Conservation (phyloP, 35 echinoderm and acorn worm species). For the Apostichopus parvimensis region DNA sequence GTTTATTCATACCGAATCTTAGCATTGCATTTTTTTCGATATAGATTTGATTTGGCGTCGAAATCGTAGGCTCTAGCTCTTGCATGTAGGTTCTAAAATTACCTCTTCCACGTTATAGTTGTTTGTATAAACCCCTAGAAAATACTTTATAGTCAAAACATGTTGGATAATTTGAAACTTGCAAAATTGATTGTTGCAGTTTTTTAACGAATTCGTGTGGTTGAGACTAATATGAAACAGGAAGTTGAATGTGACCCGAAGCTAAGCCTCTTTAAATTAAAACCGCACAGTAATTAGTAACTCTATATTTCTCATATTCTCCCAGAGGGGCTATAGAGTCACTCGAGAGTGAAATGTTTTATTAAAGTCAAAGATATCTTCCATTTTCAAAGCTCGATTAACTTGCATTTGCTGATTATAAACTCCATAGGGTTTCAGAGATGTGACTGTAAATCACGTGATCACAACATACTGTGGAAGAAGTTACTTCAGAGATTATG, state of each 20-base stretch:
- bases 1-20: no score
- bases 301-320: slow-evolving; percentile 32
- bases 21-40: no score
- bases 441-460: not conserved
- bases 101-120: no score
- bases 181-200: not conserved
- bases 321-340: slow-evolving; percentile 13
- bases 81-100: no score
- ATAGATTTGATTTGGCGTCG: no score
- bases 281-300: slow-evolving; percentile 49
- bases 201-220: not conserved
- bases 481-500: no score
- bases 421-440: not conserved
- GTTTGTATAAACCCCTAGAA: no score
- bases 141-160: not conserved
- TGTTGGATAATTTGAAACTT: slow-evolving; percentile 5
- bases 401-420: slow-evolving; percentile 2
- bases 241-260: slow-evolving; percentile 27
- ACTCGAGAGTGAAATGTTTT: slow-evolving; percentile 11
- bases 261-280: slow-evolving; percentile 42
- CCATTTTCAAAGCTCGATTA: slow-evolving; percentile 15
- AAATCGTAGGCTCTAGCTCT: no score
- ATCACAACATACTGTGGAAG: not conserved
- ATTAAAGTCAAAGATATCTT: not conserved
- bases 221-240: slow-evolving; percentile 4